These are phyloP conservation scores for Drosophila kokeensis DNA, from an alignment of 2,888 invertebrate genomes.

Conservation along the genomic window DNA sequence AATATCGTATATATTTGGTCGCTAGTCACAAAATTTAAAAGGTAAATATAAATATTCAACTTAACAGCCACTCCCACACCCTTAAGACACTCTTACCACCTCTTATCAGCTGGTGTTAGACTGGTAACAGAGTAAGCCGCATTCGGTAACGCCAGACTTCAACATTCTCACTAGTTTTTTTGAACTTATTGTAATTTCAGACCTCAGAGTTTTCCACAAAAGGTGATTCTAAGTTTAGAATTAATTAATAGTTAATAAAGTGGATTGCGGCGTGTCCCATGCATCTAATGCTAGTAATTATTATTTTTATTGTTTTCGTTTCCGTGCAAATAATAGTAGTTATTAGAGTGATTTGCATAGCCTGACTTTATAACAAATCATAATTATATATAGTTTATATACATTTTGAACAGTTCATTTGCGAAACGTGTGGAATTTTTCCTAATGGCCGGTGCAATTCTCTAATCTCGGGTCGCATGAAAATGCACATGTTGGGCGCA, in stretches of 20 bases:
- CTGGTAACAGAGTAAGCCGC: not conserved
- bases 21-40: not conserved
- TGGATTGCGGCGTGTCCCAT: constrained; percentile 34
- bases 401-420: constrained; percentile 22
- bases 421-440: constrained; percentile 44
- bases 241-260: constrained; percentile 58
- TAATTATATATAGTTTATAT: constrained; percentile 10
- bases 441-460: constrained; percentile 49
- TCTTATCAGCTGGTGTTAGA: not conserved
- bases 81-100: not conserved
- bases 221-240: not conserved
- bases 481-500: constrained; percentile 71
- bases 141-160: not conserved
- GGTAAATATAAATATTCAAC: not conserved
- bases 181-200: not conserved
- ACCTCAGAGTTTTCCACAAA: no score
- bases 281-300: constrained; percentile 8
- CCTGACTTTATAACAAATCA: constrained; percentile 13
- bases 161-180: not conserved
- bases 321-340: constrained; percentile 14
- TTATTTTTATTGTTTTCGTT: not conserved
- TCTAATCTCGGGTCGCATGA: constrained; percentile 17
- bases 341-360: constrained; percentile 34
- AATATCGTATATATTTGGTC: fast-evolving
- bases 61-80: not conserved